Evolutionary conservation across 53 echinoderm and acorn worm genomes (phyloP), one percentile per base, ranked within the genome.

Genomic region (Henricia sp.): DNA sequence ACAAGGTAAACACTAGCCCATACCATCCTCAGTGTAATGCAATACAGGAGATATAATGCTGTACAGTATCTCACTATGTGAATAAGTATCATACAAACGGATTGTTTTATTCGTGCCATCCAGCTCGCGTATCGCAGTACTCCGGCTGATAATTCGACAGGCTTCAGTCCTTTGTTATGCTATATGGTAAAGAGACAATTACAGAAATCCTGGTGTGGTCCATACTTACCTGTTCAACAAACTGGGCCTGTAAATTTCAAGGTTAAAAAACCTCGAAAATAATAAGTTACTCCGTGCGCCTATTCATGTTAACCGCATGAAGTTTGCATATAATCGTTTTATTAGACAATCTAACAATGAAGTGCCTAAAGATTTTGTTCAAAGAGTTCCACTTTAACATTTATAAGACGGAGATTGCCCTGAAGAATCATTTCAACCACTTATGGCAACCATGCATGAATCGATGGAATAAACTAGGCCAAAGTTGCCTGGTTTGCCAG

Each of bases 1-100:
- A 82, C 35, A 82, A 82, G 48, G 50, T 82, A 30, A 82, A 82
- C 24, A 82, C 83, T 16, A 82, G 83, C 43, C 34, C 83, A 10
- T 82, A 82, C 63, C 67, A 82, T 67, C 83, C 67, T 4, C 67
- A 82, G 48, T 63, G 82, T 63, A 82, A 82, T 60, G 62, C 82
- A 13, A 14, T 82, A 50, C 67, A 66, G 41, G 83, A 82, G 38
- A 37, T 65, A 17, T 28, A 82, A 66, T 82, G 68, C 67, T 25
- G 83, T 82, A 32, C 32, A 6, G 38, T 76, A 35, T 76, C 77
- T 23, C 77, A 76, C 43, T 76, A 76, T 83, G 52, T 83, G 14
- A 83, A 68, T 39, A 53, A 83, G 53, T 68, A 37, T 30, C 59
- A 76, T 46, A 83, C 40, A 1, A 50, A 67, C 36, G 83, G 83